Evolutionary conservation across 2,888 invertebrate genomes (phyloP), one percentile per base, ranked within the genome.

Genomic region (Gymnosoma rotundatum): DNA sequence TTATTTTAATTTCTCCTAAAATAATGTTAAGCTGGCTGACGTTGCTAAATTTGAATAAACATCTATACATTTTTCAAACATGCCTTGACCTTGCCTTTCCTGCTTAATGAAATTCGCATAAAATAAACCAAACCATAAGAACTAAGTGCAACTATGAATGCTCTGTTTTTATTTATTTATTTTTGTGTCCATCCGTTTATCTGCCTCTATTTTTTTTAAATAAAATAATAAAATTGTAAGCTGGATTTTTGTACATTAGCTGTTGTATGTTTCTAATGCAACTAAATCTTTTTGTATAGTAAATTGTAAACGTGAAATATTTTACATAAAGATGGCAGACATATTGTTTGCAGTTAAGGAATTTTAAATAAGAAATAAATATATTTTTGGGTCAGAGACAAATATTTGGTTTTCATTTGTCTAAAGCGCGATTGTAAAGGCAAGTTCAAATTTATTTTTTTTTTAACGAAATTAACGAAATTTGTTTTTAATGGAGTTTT

Each of bases 191-290:
- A 32, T 54, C 10, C 14, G 61, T 42, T 12, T 12, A 12, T 12
- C 12, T 4, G 45, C 45, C 16, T 14, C 21, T 32, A 6, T 45
- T 32, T 32, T n/a, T n/a, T n/a, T n/a, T n/a, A n/a, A 52, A 42
- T 16, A 48, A 54, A 61, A 45, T n/a, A n/a, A n/a, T n/a, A n/a
- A n/a, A n/a, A n/a, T n/a, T 63, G 45, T 80, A 45, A 67, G 38
- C 14, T 74, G 67, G 54, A 25, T 50, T 67, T 63, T 48, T 21
- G 42, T 80, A n/a, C 81, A 70, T 75, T 76, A 72, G 52, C 21
- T 36, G 58, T 36, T 32, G 38, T 16, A 61, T 58, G 25, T 70
- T 63, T 38, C 38, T 64, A 42, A 56, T 42, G 69, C 36, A 52
- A 50, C 9, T n/a, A 36, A 36, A 2, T 12, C 10, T 42, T 12